These are phyloP conservation scores for Nephila pilipes DNA, from an alignment of 1,140 invertebrate species.

Conservation along the genomic window DNA sequence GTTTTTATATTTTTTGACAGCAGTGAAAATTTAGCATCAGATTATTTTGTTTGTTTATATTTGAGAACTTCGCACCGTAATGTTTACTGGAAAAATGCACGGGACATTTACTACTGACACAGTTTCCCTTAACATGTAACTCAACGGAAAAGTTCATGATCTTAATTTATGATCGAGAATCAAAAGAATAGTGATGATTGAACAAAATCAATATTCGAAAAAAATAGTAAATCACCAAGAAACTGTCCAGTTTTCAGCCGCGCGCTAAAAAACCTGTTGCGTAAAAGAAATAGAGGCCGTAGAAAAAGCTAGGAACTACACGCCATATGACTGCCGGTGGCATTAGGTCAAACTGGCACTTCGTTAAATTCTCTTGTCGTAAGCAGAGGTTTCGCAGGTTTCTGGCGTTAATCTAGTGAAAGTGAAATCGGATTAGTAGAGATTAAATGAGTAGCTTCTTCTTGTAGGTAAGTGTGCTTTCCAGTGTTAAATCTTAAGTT, in stretches of 20 bases:
- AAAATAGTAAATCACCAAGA: background rate
- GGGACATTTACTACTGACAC: background rate
- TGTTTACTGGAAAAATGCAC: background rate
- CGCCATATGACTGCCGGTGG: background rate
- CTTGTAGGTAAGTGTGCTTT: background rate
- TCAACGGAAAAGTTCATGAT: background rate
- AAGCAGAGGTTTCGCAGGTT: background rate
- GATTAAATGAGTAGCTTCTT: background rate
- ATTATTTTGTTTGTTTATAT: conserved; percentile 22
- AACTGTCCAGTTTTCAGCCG: background rate
- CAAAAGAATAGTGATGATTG: conserved; percentile 20
- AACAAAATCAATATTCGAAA: background rate
- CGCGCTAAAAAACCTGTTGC: background rate
- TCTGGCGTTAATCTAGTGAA: background rate
- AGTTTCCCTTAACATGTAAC: background rate
- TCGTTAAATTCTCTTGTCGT: background rate
- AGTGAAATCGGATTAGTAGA: conserved; percentile 6
- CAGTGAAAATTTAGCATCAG: background rate
- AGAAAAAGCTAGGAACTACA: background rate
- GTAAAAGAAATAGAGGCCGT: background rate
- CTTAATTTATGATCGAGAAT: background rate
- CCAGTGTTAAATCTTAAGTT: background rate
- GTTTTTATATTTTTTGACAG: background rate
- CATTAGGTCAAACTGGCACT: conserved; percentile 1
- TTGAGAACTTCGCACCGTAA: background rate